Percentiles rank a stretch among this genome's conserved stretches.
phyloP scores from a whole-genome alignment of 2,797 vertebrate species.

The Characodon lateralis region DNA sequence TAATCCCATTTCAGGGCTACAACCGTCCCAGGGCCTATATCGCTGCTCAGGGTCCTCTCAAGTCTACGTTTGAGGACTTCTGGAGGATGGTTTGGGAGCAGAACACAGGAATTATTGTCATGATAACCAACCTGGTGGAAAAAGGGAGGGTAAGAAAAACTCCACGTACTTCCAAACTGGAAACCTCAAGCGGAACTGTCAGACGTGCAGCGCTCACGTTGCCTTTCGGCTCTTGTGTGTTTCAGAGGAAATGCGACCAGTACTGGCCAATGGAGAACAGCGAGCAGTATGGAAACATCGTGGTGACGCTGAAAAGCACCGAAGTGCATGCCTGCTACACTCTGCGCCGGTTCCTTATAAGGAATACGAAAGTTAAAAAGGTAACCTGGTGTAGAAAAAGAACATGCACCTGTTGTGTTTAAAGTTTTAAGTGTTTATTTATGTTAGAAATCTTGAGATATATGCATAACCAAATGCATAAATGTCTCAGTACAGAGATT shows the following conservation, averaged over 20 bases:
- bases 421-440: not conserved
- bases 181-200: not conserved
- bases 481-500: not conserved
- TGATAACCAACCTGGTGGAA: slow-evolving; percentile 99
- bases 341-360: slow-evolving; percentile 89
- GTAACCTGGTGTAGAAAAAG: slow-evolving; percentile 62
- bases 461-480: not conserved
- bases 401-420: too few species aligned
- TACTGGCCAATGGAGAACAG: slow-evolving; percentile 97
- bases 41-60: slow-evolving; percentile 97
- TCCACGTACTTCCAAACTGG: not conserved
- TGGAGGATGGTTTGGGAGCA: slow-evolving; percentile 99
- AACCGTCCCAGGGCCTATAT: slow-evolving; percentile 96
- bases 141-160: slow-evolving; percentile 91
- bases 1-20: slow-evolving; percentile 88
- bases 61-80: slow-evolving; percentile 98
- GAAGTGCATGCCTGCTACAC: slow-evolving; percentile 96
- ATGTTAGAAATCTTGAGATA: not conserved
- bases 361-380: slow-evolving; percentile 96
- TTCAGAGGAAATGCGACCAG: slow-evolving; percentile 98
- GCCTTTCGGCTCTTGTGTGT: slow-evolving; percentile 7
- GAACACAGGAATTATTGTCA: slow-evolving; percentile 94
- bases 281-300: slow-evolving; percentile 95
- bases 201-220: accelerated
- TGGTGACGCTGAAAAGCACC: slow-evolving; percentile 95